Evolutionary conservation across 2,797 vertebrate genomes (phyloP), one percentile per base, ranked within the genome.

Genomic region (Manis crassicaudata): DNA sequence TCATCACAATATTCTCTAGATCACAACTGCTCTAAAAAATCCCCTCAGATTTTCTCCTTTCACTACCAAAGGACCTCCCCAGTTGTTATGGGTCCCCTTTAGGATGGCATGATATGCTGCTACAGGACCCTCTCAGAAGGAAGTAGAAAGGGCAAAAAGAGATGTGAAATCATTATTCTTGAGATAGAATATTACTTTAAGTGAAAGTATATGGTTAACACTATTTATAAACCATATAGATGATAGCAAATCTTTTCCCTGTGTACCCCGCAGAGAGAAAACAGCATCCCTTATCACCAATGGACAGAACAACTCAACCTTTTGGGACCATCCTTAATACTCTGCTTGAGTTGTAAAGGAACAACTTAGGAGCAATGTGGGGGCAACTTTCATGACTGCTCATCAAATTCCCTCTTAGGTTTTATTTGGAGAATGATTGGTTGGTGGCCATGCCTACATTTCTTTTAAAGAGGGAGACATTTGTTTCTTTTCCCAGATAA

Each of bases 381-480:
- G 29, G 58, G 25, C 35, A 92, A 52, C 94, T 97, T 94, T 91
- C 35, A 52, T 83, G 93, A 93, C 1, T 81, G 4, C 29, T 89
- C 56, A 70, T 12, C 13, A 94, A 95, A 84, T 93, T 81, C 27
- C 27, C 46, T 93, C 46, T 92, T 7, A 20, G 5, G 17, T 93
- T 96, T 84, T 76, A 9, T 76, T 94, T 63, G 13, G 43, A 40
- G 37, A 92, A 60, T 92, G 25, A 70, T 65, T 94, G 60, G 67
- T 29, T 76, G 32, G 50, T 16, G 32, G 6, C 43, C 35, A 75
- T 79, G 29, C 16, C 46, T 92, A 20, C 9, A 91, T 89, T 88
- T 86, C 56, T 91, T 95, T 85, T 79, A 23, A 94, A 86, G 37
- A 54, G 56, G 82, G 43, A 46, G 32, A 67, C 50, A 60, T 63